Evolutionary conservation across 2,797 vertebrate species (phyloP), one percentile per base, ranked within the genome.

Genomic region (Falco peregrinus): DNA sequence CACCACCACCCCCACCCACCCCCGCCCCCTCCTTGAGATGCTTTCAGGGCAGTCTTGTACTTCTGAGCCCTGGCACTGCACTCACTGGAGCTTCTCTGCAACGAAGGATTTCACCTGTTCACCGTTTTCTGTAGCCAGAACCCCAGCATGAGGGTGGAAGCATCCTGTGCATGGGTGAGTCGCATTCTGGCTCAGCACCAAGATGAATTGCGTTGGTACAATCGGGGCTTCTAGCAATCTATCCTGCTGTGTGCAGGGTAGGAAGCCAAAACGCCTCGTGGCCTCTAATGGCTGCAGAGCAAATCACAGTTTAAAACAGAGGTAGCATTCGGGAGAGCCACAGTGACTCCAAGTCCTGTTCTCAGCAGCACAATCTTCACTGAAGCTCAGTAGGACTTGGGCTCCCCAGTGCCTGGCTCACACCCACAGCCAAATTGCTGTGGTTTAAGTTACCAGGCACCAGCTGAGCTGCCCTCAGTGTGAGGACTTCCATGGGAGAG

Each of bases 31-130:
- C 45, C 31, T 78, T 86, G 45, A 89, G 87, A 89, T 71, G 65
- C 73, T 95, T 81, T 85, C 76, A 63, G 74, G 73, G 79, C 82
- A 71, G 51, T 29, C n/a, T 84, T 89, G 74, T 77, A 39, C 87
- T 76, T 57, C 28, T 83, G 70, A 93, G 63, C 68, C 21, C 63
- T 77, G 54, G 18, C 35, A 14, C 31, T 54, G 71, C n/a, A 5
- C 50, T 68, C 11, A 4, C 48, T 63, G 50, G 39, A 48, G 31
- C 28, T 56, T 85, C 43, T 88, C 60, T 68, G 37, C 43, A 6
- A 54, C 7, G 83, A 31, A 76, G 59, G 63, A 35, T 88, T 89
- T 90, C 76, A 61, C 31, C 78, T 76, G 82, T 61, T 78, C 29
- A 39, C 47, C 54, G 43, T 41, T 71, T 47, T 41, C 59, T 75